These are phyloP conservation scores for Centropristis striata DNA, from an alignment of 2,113 vertebrate species.

Conservation along the genomic window DNA sequence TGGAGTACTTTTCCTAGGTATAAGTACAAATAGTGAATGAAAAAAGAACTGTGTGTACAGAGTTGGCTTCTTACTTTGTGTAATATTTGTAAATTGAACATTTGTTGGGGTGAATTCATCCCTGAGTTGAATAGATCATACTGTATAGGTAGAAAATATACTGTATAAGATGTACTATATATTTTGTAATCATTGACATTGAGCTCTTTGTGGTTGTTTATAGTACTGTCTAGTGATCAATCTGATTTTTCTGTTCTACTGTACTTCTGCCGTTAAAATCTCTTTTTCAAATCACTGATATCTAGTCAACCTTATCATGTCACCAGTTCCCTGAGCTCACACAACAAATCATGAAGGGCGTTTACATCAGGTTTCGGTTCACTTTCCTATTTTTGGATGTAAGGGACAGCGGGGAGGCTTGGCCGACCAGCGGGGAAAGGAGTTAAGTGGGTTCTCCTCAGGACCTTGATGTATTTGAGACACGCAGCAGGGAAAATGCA, in stretches of 20 bases:
- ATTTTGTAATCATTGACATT: constrained; percentile 67
- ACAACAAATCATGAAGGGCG: constrained; percentile 41
- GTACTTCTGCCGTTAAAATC: constrained; percentile 43
- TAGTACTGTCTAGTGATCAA: constrained; percentile 60
- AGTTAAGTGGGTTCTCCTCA: constrained; percentile 41
- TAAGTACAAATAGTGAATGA: no score
- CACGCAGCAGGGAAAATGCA: constrained; percentile 32
- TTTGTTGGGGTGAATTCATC: constrained; percentile 37
- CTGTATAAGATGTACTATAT: constrained; percentile 68
- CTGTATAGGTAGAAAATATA: constrained; percentile 44
- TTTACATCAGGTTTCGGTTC: constrained; percentile 48
- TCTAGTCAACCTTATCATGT: constrained; percentile 24
- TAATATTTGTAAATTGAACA: constrained; percentile 63
- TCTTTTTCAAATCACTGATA: constrained; percentile 39
- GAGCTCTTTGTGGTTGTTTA: constrained; percentile 66
- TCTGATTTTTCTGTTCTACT: constrained; percentile 49
- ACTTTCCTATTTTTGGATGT: constrained; percentile 45
- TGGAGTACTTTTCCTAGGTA: no score
- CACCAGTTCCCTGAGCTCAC: constrained; percentile 16
- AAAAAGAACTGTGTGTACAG: constrained; percentile 40
- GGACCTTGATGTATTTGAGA: constrained; percentile 30
- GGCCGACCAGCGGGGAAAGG: constrained; percentile 34
- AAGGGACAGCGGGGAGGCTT: constrained; percentile 24
- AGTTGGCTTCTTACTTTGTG: constrained; percentile 49
- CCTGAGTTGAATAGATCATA: constrained; percentile 9